Evolutionary conservation across 2,888 invertebrate species (phyloP).

Genomic region (Lypha dubia): DNA sequence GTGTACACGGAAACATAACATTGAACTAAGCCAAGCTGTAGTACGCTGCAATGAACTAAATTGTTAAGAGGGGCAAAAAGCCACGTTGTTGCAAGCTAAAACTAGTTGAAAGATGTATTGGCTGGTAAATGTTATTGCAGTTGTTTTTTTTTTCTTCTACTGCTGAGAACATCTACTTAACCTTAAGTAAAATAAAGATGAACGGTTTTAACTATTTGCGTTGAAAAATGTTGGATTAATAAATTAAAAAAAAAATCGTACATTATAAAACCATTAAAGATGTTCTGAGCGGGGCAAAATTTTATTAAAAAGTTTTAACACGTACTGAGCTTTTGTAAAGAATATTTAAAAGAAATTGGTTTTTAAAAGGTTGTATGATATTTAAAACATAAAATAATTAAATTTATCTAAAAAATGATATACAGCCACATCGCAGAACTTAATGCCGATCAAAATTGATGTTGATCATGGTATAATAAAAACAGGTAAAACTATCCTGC

Average conservation of each 20-base stretch:
- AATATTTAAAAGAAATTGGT: too few species aligned
- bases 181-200: slow-evolving; percentile 44
- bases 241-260: slow-evolving; percentile 31
- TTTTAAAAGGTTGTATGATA: too few species aligned
- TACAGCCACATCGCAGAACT: too few species aligned
- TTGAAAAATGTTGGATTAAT: slow-evolving; percentile 24
- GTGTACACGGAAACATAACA: slow-evolving; percentile 64
- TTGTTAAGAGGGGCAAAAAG: slow-evolving; percentile 45
- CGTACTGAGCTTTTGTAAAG: too few species aligned
- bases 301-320: background rate
- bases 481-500: too few species aligned
- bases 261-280: slow-evolving; percentile 41
- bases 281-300: slow-evolving; percentile 1
- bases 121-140: slow-evolving; percentile 29
- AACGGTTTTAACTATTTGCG: slow-evolving; percentile 14
- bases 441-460: too few species aligned
- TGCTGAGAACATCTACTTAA: slow-evolving; percentile 52
- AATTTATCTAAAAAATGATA: too few species aligned
- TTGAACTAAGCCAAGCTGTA: slow-evolving; percentile 42
- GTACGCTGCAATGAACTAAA: slow-evolving; percentile 23
- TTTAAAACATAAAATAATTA: too few species aligned
- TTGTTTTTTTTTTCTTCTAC: background rate
- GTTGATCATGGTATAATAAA: too few species aligned
- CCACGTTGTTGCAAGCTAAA: slow-evolving; percentile 43
- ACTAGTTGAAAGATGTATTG: slow-evolving; percentile 60